Evolutionary conservation across 2,113 vertebrate species (phyloP).

Genomic region (Progne subis): DNA sequence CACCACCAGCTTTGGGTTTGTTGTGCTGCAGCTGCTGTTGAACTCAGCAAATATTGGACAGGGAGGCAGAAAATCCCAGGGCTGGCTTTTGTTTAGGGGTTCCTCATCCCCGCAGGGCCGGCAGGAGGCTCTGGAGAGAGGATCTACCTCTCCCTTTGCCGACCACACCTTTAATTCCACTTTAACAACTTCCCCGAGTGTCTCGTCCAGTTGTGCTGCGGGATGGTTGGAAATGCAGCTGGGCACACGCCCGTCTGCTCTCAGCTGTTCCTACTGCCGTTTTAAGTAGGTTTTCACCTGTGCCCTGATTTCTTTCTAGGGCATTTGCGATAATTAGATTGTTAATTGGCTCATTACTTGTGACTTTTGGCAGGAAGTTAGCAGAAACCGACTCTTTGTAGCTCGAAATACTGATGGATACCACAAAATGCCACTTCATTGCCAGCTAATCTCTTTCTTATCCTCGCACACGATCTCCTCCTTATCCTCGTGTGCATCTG

Average conservation of each 20-base stretch:
- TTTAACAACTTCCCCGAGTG: background rate
- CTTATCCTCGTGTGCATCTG: background rate
- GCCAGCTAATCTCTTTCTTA: too few species aligned
- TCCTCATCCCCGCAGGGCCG: background rate
- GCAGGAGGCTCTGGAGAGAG: background rate
- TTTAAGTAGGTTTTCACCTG: constrained; percentile 59
- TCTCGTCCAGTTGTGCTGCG: background rate
- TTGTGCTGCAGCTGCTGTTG: background rate
- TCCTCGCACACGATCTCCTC: too few species aligned
- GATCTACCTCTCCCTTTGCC: background rate
- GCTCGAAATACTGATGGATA: constrained; percentile 37
- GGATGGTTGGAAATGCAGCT: background rate
- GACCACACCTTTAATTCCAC: background rate
- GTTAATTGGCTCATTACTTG: constrained; percentile 66
- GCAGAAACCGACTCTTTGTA: constrained; percentile 37
- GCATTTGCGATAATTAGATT: constrained; percentile 45
- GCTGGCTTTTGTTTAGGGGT: background rate
- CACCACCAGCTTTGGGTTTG: rapidly evolving
- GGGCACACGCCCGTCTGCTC: too few species aligned
- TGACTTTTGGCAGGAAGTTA: constrained; percentile 59
- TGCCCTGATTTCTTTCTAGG: constrained; percentile 61
- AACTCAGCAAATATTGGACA: background rate
- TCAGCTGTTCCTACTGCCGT: background rate
- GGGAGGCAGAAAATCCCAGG: background rate
- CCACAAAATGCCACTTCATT: constrained; percentile 39